Evolutionary conservation across 2,888 invertebrate species (phyloP).

Genomic region (Phaonia tiefii): DNA sequence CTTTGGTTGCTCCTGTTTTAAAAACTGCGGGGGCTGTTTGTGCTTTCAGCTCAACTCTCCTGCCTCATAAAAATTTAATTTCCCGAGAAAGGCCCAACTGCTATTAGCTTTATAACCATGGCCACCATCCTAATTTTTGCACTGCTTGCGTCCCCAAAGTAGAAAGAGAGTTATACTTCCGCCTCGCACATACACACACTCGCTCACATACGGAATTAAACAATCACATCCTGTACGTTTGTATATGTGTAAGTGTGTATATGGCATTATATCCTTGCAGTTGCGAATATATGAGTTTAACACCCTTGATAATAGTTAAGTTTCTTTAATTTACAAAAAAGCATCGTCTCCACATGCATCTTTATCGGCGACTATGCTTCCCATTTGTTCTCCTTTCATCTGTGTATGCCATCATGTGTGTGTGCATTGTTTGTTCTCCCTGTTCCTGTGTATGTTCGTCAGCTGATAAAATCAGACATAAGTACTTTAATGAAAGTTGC

Average conservation of each 20-base stretch:
- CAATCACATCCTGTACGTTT: too few species aligned
- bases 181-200: slow-evolving; percentile 1
- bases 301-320: slow-evolving; percentile 56
- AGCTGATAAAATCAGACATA: slow-evolving; percentile 60
- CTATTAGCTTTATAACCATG: slow-evolving; percentile 21
- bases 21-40: background rate
- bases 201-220: background rate
- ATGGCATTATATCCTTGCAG: background rate
- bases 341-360: slow-evolving; percentile 12
- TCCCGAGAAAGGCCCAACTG: slow-evolving; percentile 19
- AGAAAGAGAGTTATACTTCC: slow-evolving; percentile 24
- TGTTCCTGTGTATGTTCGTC: slow-evolving; percentile 20
- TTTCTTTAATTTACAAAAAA: slow-evolving; percentile 50
- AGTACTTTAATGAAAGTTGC: slow-evolving; percentile 64
- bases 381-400: background rate
- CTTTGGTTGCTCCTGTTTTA: background rate
- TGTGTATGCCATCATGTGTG: background rate
- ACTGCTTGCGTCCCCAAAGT: background rate
- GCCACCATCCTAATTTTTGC: background rate
- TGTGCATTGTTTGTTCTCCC: too few species aligned
- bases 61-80: slow-evolving; percentile 33
- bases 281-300: slow-evolving; percentile 22
- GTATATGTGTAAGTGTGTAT: background rate
- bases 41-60: background rate
- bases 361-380: background rate